These are phyloP conservation scores for Psix sp. DNA, from an alignment of 1,140 invertebrate genomes.

Conservation along the genomic window DNA sequence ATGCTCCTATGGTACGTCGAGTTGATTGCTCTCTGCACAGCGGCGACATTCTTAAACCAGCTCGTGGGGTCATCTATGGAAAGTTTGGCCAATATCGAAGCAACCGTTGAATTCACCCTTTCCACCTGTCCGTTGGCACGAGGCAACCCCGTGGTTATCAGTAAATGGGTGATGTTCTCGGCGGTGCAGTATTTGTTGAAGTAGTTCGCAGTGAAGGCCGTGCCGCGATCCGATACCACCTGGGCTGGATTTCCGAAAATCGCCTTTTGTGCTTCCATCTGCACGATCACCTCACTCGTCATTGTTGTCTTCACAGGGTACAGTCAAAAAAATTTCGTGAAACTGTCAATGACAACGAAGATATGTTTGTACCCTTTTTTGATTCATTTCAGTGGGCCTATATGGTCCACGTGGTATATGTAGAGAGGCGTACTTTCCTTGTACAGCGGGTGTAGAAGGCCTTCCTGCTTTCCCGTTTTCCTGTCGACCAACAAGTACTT, in stretches of 20 bases:
- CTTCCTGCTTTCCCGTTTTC: slow-evolving; percentile 40
- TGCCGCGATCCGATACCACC: slow-evolving; percentile 4
- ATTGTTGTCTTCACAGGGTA: slow-evolving; percentile 9
- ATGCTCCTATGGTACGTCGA: slow-evolving; percentile 42
- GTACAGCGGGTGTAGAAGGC: slow-evolving; percentile 17
- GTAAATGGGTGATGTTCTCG: slow-evolving; percentile 63
- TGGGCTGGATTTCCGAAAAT: slow-evolving; percentile 4
- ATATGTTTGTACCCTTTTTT: slow-evolving; percentile 14
- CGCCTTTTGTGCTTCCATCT: slow-evolving; percentile 10
- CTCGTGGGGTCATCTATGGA: slow-evolving; percentile 1
- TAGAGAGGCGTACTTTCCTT: slow-evolving; percentile 16
- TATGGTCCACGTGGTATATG: slow-evolving; percentile 11
- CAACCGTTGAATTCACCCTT: slow-evolving; percentile 39
- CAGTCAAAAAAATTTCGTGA: slow-evolving; percentile 13
- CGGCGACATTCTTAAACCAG: slow-evolving; percentile 4
- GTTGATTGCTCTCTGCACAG: slow-evolving; percentile 16
- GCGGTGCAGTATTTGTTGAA: slow-evolving; percentile 57
- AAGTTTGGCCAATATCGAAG: slow-evolving; percentile 6
- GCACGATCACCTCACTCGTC: neutral
- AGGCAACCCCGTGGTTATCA: slow-evolving; percentile 62
- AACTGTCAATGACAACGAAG: neutral
- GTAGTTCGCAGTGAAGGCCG: slow-evolving; percentile 44
- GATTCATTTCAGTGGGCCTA: slow-evolving; percentile 7
- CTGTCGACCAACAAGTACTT: slow-evolving; percentile 15
- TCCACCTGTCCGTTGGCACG: slow-evolving; percentile 65